phyloP scores from a whole-genome alignment of 2,888 invertebrate genomes.

The Choristoneura rosaceana region DNA sequence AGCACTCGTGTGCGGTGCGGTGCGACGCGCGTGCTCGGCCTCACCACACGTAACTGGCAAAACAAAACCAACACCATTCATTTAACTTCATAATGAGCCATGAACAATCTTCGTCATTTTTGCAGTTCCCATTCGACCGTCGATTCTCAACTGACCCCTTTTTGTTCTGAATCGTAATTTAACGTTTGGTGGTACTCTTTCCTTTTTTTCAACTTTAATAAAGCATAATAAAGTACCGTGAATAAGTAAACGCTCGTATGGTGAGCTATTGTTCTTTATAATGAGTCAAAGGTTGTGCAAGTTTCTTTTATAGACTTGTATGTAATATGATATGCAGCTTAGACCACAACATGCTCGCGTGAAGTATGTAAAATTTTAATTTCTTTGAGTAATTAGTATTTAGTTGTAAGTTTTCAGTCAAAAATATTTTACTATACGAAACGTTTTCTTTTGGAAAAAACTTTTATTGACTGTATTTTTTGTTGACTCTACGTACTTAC shows the following conservation, averaged over 20 bases:
- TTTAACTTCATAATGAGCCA: slow-evolving; percentile 80
- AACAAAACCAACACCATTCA: slow-evolving; percentile 70
- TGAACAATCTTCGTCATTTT: slow-evolving; percentile 79
- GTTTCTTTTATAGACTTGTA: slow-evolving; percentile 54
- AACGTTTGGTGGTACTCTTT: slow-evolving; percentile 63
- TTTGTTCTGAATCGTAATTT: slow-evolving; percentile 72
- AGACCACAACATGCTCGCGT: slow-evolving; percentile 23
- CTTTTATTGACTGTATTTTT: too few species aligned
- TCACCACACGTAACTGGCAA: slow-evolving; percentile 59
- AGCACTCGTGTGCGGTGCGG: slow-evolving; percentile 10
- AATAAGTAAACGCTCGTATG: slow-evolving; percentile 72
- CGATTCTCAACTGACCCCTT: slow-evolving; percentile 64
- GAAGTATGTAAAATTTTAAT: slow-evolving; percentile 25
- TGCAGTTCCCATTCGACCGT: slow-evolving; percentile 70
- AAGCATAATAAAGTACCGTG: slow-evolving; percentile 73
- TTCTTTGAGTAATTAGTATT: slow-evolving; percentile 28
- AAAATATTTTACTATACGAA: too few species aligned
- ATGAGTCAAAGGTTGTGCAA: slow-evolving; percentile 65
- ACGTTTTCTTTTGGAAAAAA: not conserved
- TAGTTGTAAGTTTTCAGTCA: too few species aligned
- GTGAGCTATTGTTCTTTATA: slow-evolving; percentile 74
- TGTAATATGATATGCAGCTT: slow-evolving; percentile 57
- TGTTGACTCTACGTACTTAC: too few species aligned
- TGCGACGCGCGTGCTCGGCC: slow-evolving; percentile 55
- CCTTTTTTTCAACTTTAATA: slow-evolving; percentile 67